Conservation (phyloP, 2,888 invertebrate species). For the Crocallis elinguaria region DNA sequence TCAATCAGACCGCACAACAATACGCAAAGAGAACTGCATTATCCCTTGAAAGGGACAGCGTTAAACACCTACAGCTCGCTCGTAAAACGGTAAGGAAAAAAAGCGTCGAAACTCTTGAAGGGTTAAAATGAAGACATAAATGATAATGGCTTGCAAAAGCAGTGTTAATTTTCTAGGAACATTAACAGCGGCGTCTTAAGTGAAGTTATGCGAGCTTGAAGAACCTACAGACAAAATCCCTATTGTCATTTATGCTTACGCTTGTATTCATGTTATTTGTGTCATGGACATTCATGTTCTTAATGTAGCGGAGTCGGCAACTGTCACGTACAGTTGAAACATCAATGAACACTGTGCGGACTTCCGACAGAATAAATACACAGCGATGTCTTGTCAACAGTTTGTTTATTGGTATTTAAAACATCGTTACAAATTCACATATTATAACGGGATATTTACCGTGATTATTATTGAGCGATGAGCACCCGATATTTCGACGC, state of each 20-base stretch:
- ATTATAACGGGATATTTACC: too few relatives aligned
- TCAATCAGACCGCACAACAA: slow-evolving; percentile 26
- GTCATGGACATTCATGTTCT: slow-evolving; percentile 54
- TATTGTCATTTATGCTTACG: slow-evolving; percentile 52
- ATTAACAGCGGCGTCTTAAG: slow-evolving; percentile 68
- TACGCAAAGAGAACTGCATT: slow-evolving; percentile 18
- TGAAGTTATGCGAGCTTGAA: slow-evolving; percentile 49
- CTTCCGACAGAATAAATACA: slow-evolving; percentile 44
- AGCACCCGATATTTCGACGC: too few relatives aligned
- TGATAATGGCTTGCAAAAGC: slow-evolving; percentile 61
- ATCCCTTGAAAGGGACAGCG: slow-evolving; percentile 32
- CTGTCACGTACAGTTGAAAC: slow-evolving; percentile 61
- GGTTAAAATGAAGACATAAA: slow-evolving; percentile 71
- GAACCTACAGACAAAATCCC: slow-evolving; percentile 58
- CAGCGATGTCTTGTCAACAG: slow-evolving; percentile 38
- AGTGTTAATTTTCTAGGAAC: slow-evolving; percentile 68
- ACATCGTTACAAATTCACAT: too few relatives aligned
- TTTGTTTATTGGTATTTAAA: slow-evolving; percentile 16
- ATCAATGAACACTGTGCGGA: slow-evolving; percentile 55
- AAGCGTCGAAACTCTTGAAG: slow-evolving; percentile 47
- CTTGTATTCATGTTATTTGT: slow-evolving; percentile 49
- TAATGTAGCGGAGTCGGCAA: slow-evolving; percentile 41
- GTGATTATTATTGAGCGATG: too few relatives aligned
- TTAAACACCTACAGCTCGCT: slow-evolving; percentile 39
- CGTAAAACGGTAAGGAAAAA: slow-evolving; percentile 46